Base-by-base conservation (phyloP, 2,113 vertebrate species). In the Blennius ocellaris region DNA sequence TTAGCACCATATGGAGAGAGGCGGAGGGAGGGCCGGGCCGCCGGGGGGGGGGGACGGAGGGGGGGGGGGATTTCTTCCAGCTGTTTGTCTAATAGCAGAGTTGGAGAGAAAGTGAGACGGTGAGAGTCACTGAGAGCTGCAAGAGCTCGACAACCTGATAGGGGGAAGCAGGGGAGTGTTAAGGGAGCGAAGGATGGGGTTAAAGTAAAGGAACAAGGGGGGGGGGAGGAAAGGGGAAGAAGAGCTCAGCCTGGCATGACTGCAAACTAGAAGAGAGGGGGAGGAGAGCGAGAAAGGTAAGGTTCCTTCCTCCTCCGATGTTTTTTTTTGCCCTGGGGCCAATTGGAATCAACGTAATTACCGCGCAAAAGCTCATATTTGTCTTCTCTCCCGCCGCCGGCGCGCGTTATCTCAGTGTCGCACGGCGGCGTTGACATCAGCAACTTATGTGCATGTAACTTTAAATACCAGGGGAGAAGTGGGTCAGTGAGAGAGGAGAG, bases 1-100 rank as follows among this genome's bases (percentile, higher is more conserved):
- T 92, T 93, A 90, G 82, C 91, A 93, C 90, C 83, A 83, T 86
- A 90, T 79, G 85, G 93, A 90, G 91, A 93, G 69, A 78, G 62
- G 62, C 63, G 16, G 80, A 66, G 78, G 78, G 80, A 86, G 90
- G 77, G 87, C 58, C 62, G 17, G 63, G 17, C 60, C 55, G 11
- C 45, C 57, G 69, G 62, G 61, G 66, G 56, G 69, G 62, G 61
- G 66, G 56, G 47, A 36, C 73, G 80, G 82, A 74, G 89, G 87
- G 77, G 82, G 78, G 70, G n/a, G n/a, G n/a, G n/a, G n/a, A n/a
- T n/a, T 66, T 84, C 73, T 66, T 89, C 75, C 83, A 88, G 86
- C 83, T 89, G 88, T 88, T 91, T 89, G 83, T 87, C 59, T 84
- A 76, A 82, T 78, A 78, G 74, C 74, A 72, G 76, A 62, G 69